Conservation (phyloP, 2,888 invertebrate species). For the Vanessa cardui region DNA sequence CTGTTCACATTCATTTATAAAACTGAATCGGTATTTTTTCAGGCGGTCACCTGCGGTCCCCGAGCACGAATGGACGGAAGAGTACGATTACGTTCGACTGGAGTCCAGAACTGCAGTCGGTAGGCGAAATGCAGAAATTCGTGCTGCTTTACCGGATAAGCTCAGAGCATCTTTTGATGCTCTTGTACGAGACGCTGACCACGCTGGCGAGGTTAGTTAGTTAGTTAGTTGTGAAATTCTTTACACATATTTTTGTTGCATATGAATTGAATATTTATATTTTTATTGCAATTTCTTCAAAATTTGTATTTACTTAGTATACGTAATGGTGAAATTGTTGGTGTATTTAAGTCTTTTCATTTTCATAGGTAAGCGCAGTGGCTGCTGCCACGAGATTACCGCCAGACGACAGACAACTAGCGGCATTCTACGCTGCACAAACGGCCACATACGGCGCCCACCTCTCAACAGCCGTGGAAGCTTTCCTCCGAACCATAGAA, state of each 20-base stretch:
- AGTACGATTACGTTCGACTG: conserved; percentile 95
- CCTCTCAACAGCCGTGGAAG: conserved; percentile 94
- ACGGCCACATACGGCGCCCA: conserved; percentile 92
- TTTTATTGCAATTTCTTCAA: too few relatives aligned
- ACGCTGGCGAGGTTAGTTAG: conserved; percentile 78
- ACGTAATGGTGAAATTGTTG: too few relatives aligned
- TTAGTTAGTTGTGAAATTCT: not conserved
- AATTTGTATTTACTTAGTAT: too few relatives aligned
- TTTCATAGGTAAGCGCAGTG: conserved; percentile 72
- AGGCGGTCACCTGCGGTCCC: conserved; percentile 70
- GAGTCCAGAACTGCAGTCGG: conserved; percentile 88
- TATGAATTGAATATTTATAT: too few relatives aligned
- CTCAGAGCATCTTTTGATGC: conserved; percentile 89
- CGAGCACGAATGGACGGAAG: conserved; percentile 88
- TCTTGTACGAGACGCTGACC: conserved; percentile 88
- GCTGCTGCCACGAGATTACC: conserved; percentile 83
- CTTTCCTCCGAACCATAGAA: conserved; percentile 95
- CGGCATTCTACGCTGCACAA: conserved; percentile 94
- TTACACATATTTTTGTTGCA: not conserved
- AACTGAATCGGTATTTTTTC: conserved; percentile 18
- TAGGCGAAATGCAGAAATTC: conserved; percentile 87
- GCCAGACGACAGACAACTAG: conserved; percentile 90
- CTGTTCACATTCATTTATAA: too few relatives aligned
- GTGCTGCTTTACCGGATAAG: conserved; percentile 88
- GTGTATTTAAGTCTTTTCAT: not conserved